Conservation (phyloP, 2,888 invertebrate species). For the Cyclophora punctaria region DNA sequence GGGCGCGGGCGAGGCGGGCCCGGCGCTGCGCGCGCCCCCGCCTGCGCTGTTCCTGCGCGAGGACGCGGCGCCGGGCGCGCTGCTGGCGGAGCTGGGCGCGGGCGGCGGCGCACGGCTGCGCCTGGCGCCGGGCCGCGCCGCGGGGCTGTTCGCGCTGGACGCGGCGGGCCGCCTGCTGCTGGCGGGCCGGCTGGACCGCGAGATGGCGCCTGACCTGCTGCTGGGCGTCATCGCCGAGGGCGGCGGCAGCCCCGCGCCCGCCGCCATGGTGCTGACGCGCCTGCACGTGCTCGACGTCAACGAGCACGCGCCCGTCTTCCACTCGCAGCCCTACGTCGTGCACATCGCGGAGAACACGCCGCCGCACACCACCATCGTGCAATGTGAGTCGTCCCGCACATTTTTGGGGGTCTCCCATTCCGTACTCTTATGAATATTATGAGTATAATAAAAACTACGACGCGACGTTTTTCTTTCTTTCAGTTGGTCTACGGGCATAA, state of each 20-base stretch:
- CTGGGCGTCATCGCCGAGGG: constrained; percentile 76
- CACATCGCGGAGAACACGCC: constrained; percentile 88
- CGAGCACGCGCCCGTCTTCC: constrained; percentile 91
- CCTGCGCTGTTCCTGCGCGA: constrained; percentile 88
- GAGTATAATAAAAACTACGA: no score
- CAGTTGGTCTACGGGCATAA: no score
- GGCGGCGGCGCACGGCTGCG: constrained; percentile 21
- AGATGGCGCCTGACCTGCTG: constrained; percentile 79
- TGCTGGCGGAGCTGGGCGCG: constrained; percentile 41
- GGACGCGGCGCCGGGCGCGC: constrained; percentile 72
- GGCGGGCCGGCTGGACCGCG: constrained; percentile 84
- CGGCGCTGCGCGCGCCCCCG: constrained; percentile 82
- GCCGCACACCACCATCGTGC: constrained; percentile 84
- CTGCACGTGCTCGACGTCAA: constrained; percentile 92
- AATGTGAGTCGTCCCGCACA: constrained; percentile 61
- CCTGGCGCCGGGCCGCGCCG: constrained; percentile 54
- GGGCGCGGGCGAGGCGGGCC: constrained; percentile 80
- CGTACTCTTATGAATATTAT: no score
- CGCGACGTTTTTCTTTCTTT: no score
- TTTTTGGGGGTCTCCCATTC: no score
- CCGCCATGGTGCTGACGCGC: constrained; percentile 80
- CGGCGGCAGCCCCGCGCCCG: constrained; percentile 71
- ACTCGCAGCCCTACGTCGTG: constrained; percentile 86
- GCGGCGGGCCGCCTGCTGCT: constrained; percentile 83
- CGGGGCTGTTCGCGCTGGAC: constrained; percentile 82